phyloP scores from a whole-genome alignment of 1,140 invertebrate genomes.

The Apis dorsata region DNA sequence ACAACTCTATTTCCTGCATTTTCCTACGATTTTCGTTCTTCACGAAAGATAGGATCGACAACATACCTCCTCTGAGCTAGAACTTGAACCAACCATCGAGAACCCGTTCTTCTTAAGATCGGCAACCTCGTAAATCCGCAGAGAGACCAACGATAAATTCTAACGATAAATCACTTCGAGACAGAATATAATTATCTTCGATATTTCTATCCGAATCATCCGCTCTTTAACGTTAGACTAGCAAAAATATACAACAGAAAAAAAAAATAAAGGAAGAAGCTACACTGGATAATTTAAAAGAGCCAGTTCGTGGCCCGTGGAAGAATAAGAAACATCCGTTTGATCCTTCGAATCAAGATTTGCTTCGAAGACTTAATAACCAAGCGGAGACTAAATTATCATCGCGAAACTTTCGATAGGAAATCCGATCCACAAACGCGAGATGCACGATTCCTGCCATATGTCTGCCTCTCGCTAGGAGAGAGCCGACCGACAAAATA shows the following conservation, averaged over 20 bases:
- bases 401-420: not conserved
- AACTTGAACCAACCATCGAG: no score
- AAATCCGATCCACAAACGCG: not conserved
- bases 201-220: not conserved
- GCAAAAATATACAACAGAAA: not conserved
- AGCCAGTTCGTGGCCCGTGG: not conserved
- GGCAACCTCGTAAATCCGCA: not conserved
- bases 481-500: not conserved
- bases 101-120: not conserved
- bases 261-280: not conserved
- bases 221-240: no score
- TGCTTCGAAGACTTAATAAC: conserved; percentile 11
- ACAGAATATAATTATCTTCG: conserved; percentile 1
- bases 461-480: no score
- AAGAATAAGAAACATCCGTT: no score
- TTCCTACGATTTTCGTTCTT: not conserved
- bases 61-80: not conserved
- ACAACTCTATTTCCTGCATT: no score
- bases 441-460: no score
- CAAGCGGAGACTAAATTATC: not conserved
- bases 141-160: no score
- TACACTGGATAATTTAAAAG: not conserved
- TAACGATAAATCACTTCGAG: not conserved
- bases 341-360: no score
- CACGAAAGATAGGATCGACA: not conserved